Evolutionary conservation across 2,797 vertebrate genomes (phyloP), one percentile per base, ranked within the genome.

Genomic region (Choloepus didactylus): DNA sequence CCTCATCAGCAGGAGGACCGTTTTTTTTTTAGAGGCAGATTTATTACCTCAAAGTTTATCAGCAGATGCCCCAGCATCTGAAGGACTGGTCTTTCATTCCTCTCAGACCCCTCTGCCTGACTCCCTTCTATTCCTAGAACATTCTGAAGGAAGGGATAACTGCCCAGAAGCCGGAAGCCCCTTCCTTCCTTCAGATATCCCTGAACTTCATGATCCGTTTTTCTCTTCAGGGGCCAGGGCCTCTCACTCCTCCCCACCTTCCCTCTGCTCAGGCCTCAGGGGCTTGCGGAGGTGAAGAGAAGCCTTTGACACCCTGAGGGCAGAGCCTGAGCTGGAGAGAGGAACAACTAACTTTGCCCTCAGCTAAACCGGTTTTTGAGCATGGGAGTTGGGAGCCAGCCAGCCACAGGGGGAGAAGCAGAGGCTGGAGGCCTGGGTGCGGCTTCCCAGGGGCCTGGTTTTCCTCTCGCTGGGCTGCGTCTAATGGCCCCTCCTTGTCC

Each of bases 21-120:
- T 84, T 81, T 79, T 49, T 49, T 54, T 54, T 54, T 54, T 15
- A 5, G 54, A 18, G 54, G 54, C 54, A 54, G 15, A 54, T 54
- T 88, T 44, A 73, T 89, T 76, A 80, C 70, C 73, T 79, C 76
- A 56, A 35, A 77, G 70, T 89, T 93, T 82, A 73, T 64, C 41
- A 44, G 51, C 19, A n/a, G 46, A 87, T 4, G 11, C 56, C 27
- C 44, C 25, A 38, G 54, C 82, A 72, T 69, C 72, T 69, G 31
- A 56, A 94, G 38, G 88, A 41, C 38, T 21, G 38, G 60, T 19
- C 59, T 41, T 83, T 11, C 1, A 7, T n/a, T 16, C 54, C 73
- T 49, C 73, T 35, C 7, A 35, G 66, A 23, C 21, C 2, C 56
- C 83, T 81, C 29, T 16, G 25, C 60, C 31, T 1, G 5, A 64